Evolutionary conservation across 2,113 vertebrate species (phyloP).

Genomic region (Caranx melampygus): DNA sequence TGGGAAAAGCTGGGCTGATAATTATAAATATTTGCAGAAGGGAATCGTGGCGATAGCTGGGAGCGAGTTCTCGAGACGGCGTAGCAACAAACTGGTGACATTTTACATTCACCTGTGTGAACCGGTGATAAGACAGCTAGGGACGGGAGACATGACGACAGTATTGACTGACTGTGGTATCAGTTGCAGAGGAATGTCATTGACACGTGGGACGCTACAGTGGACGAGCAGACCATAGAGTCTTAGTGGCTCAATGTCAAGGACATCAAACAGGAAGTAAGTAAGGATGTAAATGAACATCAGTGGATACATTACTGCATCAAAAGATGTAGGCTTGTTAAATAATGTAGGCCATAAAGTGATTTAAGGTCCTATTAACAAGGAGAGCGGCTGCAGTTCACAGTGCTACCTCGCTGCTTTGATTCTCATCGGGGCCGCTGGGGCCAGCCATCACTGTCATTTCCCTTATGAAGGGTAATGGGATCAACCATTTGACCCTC

Average conservation of each 20-base stretch:
- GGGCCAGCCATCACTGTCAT: slow-evolving; percentile 64
- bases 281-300: slow-evolving; percentile 47
- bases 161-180: slow-evolving; percentile 45
- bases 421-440: slow-evolving; percentile 54
- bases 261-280: slow-evolving; percentile 44
- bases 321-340: slow-evolving; percentile 55
- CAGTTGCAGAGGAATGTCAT: slow-evolving; percentile 22
- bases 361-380: slow-evolving; percentile 66
- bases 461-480: slow-evolving; percentile 67
- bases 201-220: slow-evolving; percentile 4
- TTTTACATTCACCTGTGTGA: slow-evolving; percentile 54
- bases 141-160: slow-evolving; percentile 30
- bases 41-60: slow-evolving; percentile 10
- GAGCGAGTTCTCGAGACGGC: slow-evolving; percentile 19
- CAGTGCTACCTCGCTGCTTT: slow-evolving; percentile 32
- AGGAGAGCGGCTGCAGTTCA: slow-evolving; percentile 30
- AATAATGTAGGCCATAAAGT: slow-evolving; percentile 62
- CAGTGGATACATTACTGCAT: slow-evolving; percentile 51
- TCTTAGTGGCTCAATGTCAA: slow-evolving; percentile 45
- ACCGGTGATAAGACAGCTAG: slow-evolving; percentile 19
- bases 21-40: slow-evolving; percentile 48
- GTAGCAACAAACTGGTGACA: slow-evolving; percentile 26
- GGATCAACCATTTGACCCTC: slow-evolving; percentile 65
- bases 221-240: neutral
- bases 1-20: slow-evolving; percentile 36